Percentiles rank a stretch among this genome's conserved stretches.
Evolutionary conservation across 2,113 vertebrate genomes (phyloP).

Genomic region (Clinocottus analis): DNA sequence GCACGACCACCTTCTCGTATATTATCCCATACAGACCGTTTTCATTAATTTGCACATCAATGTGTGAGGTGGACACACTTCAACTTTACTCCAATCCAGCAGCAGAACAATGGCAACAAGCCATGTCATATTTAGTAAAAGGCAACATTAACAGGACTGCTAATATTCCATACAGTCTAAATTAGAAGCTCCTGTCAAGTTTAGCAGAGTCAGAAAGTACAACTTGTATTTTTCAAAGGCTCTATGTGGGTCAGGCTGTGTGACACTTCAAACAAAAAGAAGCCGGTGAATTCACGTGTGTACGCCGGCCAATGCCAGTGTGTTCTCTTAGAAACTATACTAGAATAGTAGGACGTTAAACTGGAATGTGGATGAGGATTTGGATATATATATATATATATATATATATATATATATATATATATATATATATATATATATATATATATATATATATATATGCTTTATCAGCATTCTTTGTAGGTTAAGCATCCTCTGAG

Average conservation of each 20-base stretch:
- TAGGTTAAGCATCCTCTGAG: not conserved
- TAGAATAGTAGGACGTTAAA: not conserved
- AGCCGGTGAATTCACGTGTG: constrained; percentile 31
- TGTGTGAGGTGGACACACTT: not conserved
- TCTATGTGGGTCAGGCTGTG: constrained; percentile 9
- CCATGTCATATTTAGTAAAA: not conserved
- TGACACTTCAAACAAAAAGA: constrained; percentile 18
- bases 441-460: too few relatives aligned
- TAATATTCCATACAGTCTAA: not conserved
- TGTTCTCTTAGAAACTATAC: constrained; percentile 9
- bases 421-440: too few relatives aligned
- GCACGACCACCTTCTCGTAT: not conserved
- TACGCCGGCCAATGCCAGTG: constrained; percentile 14
- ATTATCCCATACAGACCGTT: not conserved
- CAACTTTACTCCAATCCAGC: not conserved
- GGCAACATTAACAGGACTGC: not conserved
- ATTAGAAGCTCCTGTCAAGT: not conserved
- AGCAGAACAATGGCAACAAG: constrained; percentile 3
- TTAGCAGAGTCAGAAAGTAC: constrained; percentile 3
- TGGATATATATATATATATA: too few relatives aligned
- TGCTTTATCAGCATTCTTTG: not conserved
- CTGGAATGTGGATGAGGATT: not conserved
- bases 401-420: too few relatives aligned
- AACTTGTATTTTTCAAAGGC: constrained; percentile 21
- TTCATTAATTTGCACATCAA: not conserved